Percentiles rank a stretch among this genome's conserved stretches.
These are phyloP conservation scores for Caenorhabditis sp. DNA, from an alignment of 2,888 invertebrate genomes.

Conservation along the genomic window DNA sequence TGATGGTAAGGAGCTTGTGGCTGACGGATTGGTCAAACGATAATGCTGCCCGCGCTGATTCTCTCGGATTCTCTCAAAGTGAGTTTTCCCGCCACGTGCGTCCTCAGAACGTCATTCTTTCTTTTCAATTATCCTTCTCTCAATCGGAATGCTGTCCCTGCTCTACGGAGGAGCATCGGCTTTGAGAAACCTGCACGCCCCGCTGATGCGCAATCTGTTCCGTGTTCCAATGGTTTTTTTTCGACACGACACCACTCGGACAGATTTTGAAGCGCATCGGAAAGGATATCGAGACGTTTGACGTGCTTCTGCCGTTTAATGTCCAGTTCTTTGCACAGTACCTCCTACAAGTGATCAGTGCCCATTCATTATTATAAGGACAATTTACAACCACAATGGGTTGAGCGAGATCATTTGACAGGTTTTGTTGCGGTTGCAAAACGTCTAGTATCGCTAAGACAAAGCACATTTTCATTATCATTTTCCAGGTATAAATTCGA, in stretches of 20 bases:
- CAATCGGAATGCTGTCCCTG: slow-evolving; percentile 73
- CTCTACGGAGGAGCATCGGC: slow-evolving; percentile 80
- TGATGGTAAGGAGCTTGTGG: slow-evolving; percentile 76
- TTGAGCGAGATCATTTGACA: too few species aligned
- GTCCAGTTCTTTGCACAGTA: neutral
- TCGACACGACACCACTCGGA: slow-evolving; percentile 80
- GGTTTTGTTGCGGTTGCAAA: too few species aligned
- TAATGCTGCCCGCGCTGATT: too few species aligned
- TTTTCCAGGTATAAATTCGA: too few species aligned
- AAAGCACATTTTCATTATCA: too few species aligned
- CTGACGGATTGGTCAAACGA: slow-evolving; percentile 77
- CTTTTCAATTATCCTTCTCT: slow-evolving; percentile 72
- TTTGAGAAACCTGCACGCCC: slow-evolving; percentile 78
- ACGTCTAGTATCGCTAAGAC: too few species aligned
- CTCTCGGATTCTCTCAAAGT: slow-evolving; percentile 79
- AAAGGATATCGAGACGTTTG: slow-evolving; percentile 70
- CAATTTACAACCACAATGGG: too few species aligned
- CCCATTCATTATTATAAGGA: too few species aligned
- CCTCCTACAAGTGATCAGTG: slow-evolving; percentile 72
- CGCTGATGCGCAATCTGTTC: slow-evolving; percentile 79
- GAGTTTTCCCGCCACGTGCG: slow-evolving; percentile 1
- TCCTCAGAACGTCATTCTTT: too few species aligned
- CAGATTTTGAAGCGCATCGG: slow-evolving; percentile 80
- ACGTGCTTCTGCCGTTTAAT: slow-evolving; percentile 15
- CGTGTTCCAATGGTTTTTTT: slow-evolving; percentile 80